Conservation (phyloP, 1,140 invertebrate genomes). For the Achatina immaculata region DNA sequence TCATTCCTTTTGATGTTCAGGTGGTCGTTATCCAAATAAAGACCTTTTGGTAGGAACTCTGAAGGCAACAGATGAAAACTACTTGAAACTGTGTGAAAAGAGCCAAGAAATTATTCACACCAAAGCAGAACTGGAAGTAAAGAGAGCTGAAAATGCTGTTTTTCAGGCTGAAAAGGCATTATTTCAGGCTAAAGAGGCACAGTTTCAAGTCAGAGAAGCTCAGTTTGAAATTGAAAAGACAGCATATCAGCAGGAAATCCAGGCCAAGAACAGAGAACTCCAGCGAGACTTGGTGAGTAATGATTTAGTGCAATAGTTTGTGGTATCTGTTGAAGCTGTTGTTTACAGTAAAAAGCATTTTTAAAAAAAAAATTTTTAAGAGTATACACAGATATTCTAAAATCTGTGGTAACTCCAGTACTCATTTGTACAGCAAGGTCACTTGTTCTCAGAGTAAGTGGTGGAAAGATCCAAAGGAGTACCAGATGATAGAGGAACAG, state of each 20-base stretch:
- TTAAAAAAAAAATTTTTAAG: no score
- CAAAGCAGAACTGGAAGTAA: neutral
- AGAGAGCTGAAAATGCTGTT: conserved; percentile 1
- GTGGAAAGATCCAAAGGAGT: no score
- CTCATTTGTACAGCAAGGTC: no score
- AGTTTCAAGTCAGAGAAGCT: neutral
- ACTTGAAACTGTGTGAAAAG: conserved; percentile 32
- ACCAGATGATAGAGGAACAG: no score
- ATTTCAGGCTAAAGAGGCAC: neutral
- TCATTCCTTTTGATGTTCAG: neutral
- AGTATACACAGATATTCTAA: no score
- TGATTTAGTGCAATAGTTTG: conserved; percentile 30
- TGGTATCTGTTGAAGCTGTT: no score
- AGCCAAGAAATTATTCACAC: conserved; percentile 27
- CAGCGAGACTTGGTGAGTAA: conserved; percentile 28
- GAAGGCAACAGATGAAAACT: conserved; percentile 42
- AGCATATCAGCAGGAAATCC: conserved; percentile 21
- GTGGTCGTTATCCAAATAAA: conserved; percentile 42
- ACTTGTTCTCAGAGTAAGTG: no score
- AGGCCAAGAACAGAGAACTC: conserved; percentile 23
- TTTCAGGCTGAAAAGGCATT: conserved; percentile 1
- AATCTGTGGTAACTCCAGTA: no score
- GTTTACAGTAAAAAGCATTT: no score
- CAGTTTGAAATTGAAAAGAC: conserved; percentile 2
- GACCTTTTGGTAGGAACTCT: conserved; percentile 40